phyloP scores from a whole-genome alignment of 2,797 vertebrate species.

The Bradypus variegatus region DNA sequence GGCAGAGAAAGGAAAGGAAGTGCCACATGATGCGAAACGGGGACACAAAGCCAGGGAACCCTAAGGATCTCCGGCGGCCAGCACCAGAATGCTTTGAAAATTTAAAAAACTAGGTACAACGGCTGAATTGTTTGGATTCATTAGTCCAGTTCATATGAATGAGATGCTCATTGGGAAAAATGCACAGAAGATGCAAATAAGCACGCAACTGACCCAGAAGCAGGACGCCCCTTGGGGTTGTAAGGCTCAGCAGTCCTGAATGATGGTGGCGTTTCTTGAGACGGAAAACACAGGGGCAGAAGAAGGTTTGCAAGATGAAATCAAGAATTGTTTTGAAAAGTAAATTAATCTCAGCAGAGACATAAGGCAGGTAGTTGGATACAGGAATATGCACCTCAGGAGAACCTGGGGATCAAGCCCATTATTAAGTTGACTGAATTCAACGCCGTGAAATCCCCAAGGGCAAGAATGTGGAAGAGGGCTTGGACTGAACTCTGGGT shows the following conservation, averaged over 20 bases:
- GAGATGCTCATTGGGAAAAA: neutral
- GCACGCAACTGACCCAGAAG: neutral
- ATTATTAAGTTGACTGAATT: neutral
- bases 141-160: slow-evolving; percentile 7
- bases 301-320: neutral
- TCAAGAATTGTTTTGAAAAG: neutral
- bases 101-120: neutral
- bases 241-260: neutral
- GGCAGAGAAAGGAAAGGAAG: too few relatives aligned
- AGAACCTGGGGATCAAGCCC: neutral
- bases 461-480: neutral
- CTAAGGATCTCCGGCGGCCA: too few relatives aligned
- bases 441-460: neutral
- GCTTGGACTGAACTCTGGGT: neutral
- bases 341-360: neutral
- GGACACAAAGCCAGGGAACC: too few relatives aligned
- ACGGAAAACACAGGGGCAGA: neutral
- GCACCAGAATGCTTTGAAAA: neutral
- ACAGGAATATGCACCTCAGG: neutral
- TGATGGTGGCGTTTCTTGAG: neutral
- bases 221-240: neutral
- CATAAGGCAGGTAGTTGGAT: neutral
- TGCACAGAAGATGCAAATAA: neutral
- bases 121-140: neutral
- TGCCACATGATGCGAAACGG: too few relatives aligned